A percentile compares a stretch with the other conserved stretches of the same genome.
Conservation (phyloP, 2,888 invertebrate species). For the Andrena bucephala region DNA sequence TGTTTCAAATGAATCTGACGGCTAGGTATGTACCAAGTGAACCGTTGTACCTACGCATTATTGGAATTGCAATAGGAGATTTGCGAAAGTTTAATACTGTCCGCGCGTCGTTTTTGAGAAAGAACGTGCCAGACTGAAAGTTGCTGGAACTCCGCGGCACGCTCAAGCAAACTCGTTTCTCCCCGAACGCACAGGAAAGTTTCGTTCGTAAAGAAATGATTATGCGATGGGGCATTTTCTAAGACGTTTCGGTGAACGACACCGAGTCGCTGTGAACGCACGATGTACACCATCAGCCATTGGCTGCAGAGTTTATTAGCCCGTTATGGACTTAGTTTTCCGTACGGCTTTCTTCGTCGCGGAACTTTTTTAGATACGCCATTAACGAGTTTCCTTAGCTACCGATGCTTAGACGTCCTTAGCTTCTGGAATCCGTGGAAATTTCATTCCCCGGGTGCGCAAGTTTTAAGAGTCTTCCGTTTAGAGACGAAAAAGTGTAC, state of each 20-base stretch:
- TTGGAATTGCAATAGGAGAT: constrained; percentile 26
- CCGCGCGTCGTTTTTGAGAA: neutral
- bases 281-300: neutral
- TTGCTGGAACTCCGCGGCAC: neutral
- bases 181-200: neutral
- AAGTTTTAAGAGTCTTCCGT: constrained; percentile 65
- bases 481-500: constrained; percentile 53
- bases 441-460: constrained; percentile 63
- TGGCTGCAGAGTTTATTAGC: constrained; percentile 48
- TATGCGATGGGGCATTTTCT: neutral
- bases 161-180: neutral
- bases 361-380: constrained; percentile 54
- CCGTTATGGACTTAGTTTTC: constrained; percentile 36
- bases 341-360: constrained; percentile 15
- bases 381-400: constrained; percentile 55
- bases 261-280: neutral
- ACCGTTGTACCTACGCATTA: constrained; percentile 16
- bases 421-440: constrained; percentile 50
- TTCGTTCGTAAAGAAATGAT: neutral
- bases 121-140: neutral
- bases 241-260: neutral
- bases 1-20: no score
- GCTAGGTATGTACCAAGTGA: neutral
- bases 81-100: neutral
- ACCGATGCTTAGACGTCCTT: constrained; percentile 58